Evolutionary conservation across 2,888 invertebrate species (phyloP).

Genomic region (Oscheius sp.): DNA sequence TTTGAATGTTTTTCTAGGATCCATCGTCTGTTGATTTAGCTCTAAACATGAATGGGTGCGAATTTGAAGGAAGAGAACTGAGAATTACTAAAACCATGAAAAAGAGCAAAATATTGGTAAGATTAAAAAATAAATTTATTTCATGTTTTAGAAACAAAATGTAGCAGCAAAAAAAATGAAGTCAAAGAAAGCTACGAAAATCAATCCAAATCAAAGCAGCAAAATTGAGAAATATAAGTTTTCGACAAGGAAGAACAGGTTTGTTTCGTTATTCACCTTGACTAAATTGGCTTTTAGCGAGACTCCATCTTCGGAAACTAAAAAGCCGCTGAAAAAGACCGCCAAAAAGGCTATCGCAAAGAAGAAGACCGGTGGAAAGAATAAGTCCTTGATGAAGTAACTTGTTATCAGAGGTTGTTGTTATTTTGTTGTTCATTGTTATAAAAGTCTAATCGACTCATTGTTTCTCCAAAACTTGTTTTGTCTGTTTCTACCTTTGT

Average conservation of each 20-base stretch:
- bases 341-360: constrained; percentile 46
- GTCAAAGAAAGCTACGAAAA: background rate
- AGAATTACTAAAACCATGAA: constrained; percentile 50
- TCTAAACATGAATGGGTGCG: constrained; percentile 37
- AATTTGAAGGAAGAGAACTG: constrained; percentile 41
- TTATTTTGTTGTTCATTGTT: constrained; percentile 22
- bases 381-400: constrained; percentile 39
- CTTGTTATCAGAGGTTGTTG: constrained; percentile 14
- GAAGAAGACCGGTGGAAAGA: constrained; percentile 37
- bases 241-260: constrained; percentile 45
- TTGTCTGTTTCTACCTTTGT: background rate
- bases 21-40: constrained; percentile 42
- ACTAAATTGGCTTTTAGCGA: constrained; percentile 30
- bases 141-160: constrained; percentile 27
- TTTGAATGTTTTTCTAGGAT: constrained; percentile 28
- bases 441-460: background rate
- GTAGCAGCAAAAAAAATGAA: constrained; percentile 13
- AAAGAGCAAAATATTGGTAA: constrained; percentile 41
- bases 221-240: constrained; percentile 50
- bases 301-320: background rate
- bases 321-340: constrained; percentile 31
- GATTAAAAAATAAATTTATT: constrained; percentile 9
- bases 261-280: background rate
- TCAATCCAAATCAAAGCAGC: background rate
- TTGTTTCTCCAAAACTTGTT: background rate